Percentiles rank a stretch among this genome's conserved stretches.
Evolutionary conservation across 2,888 invertebrate genomes (phyloP).

Genomic region (Macrophya annulata): DNA sequence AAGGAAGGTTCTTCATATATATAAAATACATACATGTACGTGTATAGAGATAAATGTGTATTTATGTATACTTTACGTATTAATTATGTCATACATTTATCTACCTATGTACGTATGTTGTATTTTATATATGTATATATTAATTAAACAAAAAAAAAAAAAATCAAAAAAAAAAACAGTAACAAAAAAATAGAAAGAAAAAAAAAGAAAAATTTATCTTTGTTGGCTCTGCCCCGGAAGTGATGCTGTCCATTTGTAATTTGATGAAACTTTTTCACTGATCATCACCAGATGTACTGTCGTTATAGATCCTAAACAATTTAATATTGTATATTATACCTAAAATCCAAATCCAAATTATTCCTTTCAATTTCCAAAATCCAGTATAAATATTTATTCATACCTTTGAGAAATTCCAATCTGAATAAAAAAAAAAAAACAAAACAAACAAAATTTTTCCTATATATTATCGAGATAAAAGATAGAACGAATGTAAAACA

Average conservation of each 20-base stretch:
- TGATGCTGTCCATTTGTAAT: conserved; percentile 36
- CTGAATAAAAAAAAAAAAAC: background rate
- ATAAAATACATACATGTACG: background rate
- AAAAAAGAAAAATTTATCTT: background rate
- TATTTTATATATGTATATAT: background rate
- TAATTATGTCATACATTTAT: background rate
- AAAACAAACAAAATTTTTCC: background rate
- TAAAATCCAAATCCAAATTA: background rate
- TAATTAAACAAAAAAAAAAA: no score
- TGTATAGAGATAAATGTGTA: background rate
- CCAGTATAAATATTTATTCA: background rate
- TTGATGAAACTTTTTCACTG: conserved; percentile 30
- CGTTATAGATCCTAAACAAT: background rate
- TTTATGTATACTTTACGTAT: no score
- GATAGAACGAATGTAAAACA: background rate
- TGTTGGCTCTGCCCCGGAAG: background rate
- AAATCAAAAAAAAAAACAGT: no score
- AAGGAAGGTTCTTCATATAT: background rate
- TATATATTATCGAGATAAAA: no score
- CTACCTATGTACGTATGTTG: background rate
- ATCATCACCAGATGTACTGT: background rate
- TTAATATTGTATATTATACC: no score
- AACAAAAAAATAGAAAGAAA: no score
- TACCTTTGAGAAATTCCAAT: background rate
- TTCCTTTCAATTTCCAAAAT: background rate